phyloP scores from a whole-genome alignment of 1,140 invertebrate species.

The Galleria mellonella region DNA sequence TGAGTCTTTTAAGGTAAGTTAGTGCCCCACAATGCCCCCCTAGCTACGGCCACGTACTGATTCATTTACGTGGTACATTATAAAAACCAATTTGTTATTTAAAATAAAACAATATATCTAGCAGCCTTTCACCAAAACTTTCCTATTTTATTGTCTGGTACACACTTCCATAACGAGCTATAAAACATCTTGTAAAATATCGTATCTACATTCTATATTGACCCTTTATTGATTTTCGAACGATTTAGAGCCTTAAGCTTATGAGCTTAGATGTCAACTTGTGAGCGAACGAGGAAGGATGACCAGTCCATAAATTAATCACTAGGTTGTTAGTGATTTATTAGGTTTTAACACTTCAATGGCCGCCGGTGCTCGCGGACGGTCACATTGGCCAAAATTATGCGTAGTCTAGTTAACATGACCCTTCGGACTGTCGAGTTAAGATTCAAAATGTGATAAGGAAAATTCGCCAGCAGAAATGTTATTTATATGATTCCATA shows the following conservation, averaged over 20 bases:
- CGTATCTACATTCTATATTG: slow-evolving; percentile 8
- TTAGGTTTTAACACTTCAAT: slow-evolving; percentile 37
- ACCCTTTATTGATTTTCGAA: slow-evolving; percentile 1
- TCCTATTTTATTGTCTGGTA: slow-evolving; percentile 37
- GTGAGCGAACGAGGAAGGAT: neutral
- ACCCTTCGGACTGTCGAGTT: neutral
- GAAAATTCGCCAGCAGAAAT: neutral
- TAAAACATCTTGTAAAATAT: slow-evolving; percentile 35
- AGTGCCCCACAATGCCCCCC: too few species aligned
- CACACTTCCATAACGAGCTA: slow-evolving; percentile 21
- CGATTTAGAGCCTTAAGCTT: slow-evolving; percentile 1
- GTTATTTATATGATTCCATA: neutral
- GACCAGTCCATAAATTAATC: slow-evolving; percentile 34
- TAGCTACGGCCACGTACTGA: slow-evolving; percentile 14
- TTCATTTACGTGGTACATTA: neutral
- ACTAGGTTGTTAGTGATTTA: slow-evolving; percentile 34
- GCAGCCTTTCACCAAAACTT: slow-evolving; percentile 38
- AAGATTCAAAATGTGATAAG: neutral
- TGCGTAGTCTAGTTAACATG: neutral
- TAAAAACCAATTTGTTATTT: slow-evolving; percentile 9
- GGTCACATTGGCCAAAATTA: slow-evolving; percentile 4
- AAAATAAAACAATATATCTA: slow-evolving; percentile 31
- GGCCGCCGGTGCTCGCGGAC: slow-evolving; percentile 23
- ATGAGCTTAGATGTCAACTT: neutral
- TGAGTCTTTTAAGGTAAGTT: too few species aligned